These are phyloP conservation scores for Myxocyprinus asiaticus DNA, from an alignment of 2,113 vertebrate species.

Conservation along the genomic window DNA sequence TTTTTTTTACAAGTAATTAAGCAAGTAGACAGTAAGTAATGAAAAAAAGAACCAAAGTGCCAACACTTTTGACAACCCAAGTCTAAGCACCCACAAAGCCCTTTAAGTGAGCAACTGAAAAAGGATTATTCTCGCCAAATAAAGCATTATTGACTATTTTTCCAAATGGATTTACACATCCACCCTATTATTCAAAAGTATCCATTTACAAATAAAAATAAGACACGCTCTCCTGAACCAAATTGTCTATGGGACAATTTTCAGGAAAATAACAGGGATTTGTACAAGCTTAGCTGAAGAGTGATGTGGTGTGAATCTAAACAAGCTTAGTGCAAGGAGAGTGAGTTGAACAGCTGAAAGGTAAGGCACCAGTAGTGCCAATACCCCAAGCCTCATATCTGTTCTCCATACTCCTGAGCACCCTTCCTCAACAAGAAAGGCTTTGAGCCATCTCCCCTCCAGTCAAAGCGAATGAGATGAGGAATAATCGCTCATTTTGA, in stretches of 20 bases:
- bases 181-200: not conserved
- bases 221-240: slow-evolving; percentile 15
- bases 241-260: slow-evolving; percentile 48
- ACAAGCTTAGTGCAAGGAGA: slow-evolving; percentile 49
- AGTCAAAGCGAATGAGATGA: slow-evolving; percentile 37
- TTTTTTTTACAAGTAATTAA: too few relatives aligned
- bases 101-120: not conserved
- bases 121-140: not conserved
- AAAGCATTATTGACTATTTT: not conserved
- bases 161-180: slow-evolving; percentile 21
- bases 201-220: slow-evolving; percentile 11
- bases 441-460: slow-evolving; percentile 26
- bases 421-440: slow-evolving; percentile 45
- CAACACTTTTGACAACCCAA: too few relatives aligned
- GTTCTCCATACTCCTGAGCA: slow-evolving; percentile 41
- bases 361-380: slow-evolving; percentile 22
- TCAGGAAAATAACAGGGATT: slow-evolving; percentile 62
- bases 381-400: slow-evolving; percentile 43
- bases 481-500: slow-evolving; percentile 39
- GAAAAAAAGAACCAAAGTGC: too few relatives aligned
- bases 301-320: slow-evolving; percentile 56
- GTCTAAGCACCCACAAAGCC: not conserved
- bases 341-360: not conserved
- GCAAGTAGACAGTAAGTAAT: too few relatives aligned
- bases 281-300: slow-evolving; percentile 61